Base-by-base conservation (phyloP, 1,140 invertebrate species). In the Lucilia sericata region DNA sequence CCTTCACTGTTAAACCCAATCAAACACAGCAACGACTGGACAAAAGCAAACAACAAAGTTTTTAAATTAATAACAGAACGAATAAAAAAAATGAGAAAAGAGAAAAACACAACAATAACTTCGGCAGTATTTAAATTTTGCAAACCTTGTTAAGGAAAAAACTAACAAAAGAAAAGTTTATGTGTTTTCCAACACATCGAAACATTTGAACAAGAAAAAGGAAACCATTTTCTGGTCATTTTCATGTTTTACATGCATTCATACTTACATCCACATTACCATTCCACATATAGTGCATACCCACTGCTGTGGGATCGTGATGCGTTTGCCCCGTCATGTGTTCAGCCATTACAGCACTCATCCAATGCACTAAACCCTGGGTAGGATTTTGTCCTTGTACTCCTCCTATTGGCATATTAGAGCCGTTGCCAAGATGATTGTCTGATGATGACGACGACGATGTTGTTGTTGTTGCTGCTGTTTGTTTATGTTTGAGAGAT, bases 291-390 rank as follows among this genome's bases (percentile, higher is more conserved):
- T 96, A 96, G 90, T 95, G 95, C 86, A 94, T 93, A 76, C 93
- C 92, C 87, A 93, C 92, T 36, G 92, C 91, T 87, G 93, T 90
- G 86, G 93, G 92, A 92, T 93, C 92, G 88, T 93, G 93, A 90
- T 93, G 92, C 81, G 93, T 91, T 91, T 95, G 92, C 91, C 94
- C 90, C 92, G 93, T 93, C 94, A 95, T 96, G 88, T 96, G 95
- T 89, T 96, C 95, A 36, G 95, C 95, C 95, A 96, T 96, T 85
- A 96, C 95, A 42, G 90, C 90, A 87, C 95, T 95, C 95, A 96
- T 96, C 95, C 95, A 96, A 91, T 96, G 95, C 84, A 95, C 95
- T 85, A 96, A 92, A 83, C 93, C 94, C 86, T 95, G 94, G n/a
- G 94, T 94, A 84, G 91, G 94, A 92, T 92, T 94, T 90, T 92